Evolutionary conservation across 2,888 invertebrate species (phyloP).

Genomic region (Drosophila suboccidentalis): DNA sequence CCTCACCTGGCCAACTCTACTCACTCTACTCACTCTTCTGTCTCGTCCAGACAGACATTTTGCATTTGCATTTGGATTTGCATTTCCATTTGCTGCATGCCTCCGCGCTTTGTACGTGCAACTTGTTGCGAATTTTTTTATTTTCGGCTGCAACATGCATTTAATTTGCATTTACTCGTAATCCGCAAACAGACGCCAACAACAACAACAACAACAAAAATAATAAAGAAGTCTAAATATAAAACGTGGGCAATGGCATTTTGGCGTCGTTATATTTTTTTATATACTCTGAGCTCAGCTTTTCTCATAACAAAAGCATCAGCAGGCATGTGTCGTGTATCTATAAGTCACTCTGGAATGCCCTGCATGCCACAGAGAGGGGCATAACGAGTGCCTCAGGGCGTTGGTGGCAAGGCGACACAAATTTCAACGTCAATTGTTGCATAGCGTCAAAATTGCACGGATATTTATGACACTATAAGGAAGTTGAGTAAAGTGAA

Average conservation of each 20-base stretch:
- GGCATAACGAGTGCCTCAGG: slow-evolving; percentile 34
- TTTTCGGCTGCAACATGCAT: slow-evolving; percentile 59
- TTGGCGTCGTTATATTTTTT: slow-evolving; percentile 53
- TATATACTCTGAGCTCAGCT: slow-evolving; percentile 16
- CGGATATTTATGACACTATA: not conserved
- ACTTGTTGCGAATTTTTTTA: slow-evolving; percentile 65
- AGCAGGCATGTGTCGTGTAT: slow-evolving; percentile 25
- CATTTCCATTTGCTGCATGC: slow-evolving; percentile 40
- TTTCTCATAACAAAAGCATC: slow-evolving; percentile 52
- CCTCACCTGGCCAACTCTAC: not conserved
- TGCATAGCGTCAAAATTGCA: not conserved
- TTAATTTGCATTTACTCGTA: slow-evolving; percentile 75
- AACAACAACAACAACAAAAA: not conserved
- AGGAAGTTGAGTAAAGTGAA: not conserved
- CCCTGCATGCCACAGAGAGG: slow-evolving; percentile 33
- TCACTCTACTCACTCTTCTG: slow-evolving; percentile 31
- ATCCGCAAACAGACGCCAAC: slow-evolving; percentile 56
- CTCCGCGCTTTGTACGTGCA: slow-evolving; percentile 65
- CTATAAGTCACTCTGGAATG: slow-evolving; percentile 48
- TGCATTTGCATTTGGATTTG: slow-evolving; percentile 47
- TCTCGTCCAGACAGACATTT: slow-evolving; percentile 46
- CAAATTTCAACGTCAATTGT: slow-evolving; percentile 9
- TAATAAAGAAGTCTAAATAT: slow-evolving; percentile 48
- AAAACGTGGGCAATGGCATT: slow-evolving; percentile 54
- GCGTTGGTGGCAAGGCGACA: slow-evolving; percentile 18